Evolutionary conservation across 2,888 invertebrate species (phyloP).

Genomic region (Odontocolon sp.): DNA sequence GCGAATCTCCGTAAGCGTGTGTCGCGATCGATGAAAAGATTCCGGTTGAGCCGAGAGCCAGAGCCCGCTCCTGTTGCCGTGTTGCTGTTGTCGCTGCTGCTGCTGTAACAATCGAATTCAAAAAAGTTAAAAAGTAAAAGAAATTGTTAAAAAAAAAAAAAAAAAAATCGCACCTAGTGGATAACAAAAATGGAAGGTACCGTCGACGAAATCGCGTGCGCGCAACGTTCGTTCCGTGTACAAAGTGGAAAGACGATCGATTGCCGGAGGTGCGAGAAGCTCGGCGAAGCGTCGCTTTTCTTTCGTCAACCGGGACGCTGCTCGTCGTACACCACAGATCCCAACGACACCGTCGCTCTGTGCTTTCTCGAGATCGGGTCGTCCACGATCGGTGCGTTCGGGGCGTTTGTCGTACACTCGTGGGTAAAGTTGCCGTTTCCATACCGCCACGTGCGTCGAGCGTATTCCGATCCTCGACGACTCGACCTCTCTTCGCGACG

Average conservation of each 20-base stretch:
- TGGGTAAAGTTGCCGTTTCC: no score
- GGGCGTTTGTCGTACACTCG: no score
- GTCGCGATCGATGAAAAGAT: no score
- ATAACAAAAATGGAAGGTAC: no score
- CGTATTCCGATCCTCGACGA: constrained; percentile 48
- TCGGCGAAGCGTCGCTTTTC: constrained; percentile 79
- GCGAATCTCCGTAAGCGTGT: no score
- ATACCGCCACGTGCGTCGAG: no score
- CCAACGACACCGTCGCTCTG: constrained; percentile 50
- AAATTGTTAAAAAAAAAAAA: constrained; percentile 13
- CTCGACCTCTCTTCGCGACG: constrained; percentile 15
- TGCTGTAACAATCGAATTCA: not conserved
- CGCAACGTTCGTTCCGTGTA: no score
- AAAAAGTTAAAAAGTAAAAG: constrained; percentile 5
- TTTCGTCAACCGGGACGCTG: constrained; percentile 80
- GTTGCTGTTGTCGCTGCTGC: no score
- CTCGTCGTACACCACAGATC: constrained; percentile 62
- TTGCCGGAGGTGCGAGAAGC: constrained; percentile 67
- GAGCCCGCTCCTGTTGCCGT: no score
- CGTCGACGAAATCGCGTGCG: no score
- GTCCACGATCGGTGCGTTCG: constrained; percentile 52
- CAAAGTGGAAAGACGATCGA: constrained; percentile 38
- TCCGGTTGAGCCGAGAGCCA: no score
- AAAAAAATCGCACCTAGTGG: no score
- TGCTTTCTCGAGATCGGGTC: constrained; percentile 42